Percentiles rank a stretch among this genome's conserved stretches.
phyloP scores from a whole-genome alignment of 2,797 vertebrate species.

The Chelonia mydas region DNA sequence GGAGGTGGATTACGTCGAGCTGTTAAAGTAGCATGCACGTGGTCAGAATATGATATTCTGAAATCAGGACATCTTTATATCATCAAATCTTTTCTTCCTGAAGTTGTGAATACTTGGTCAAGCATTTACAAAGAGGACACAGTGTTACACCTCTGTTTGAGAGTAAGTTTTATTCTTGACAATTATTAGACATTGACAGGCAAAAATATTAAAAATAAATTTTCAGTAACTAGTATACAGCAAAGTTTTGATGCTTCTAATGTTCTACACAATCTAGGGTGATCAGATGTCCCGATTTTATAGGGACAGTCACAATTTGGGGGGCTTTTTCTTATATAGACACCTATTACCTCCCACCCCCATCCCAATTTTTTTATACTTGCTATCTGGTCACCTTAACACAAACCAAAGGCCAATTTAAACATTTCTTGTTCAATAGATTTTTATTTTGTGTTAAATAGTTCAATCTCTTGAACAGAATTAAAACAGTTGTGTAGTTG shows the following conservation, averaged over 20 bases:
- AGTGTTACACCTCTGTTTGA: constrained; percentile 97
- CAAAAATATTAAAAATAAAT: not conserved
- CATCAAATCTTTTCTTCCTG: constrained; percentile 97
- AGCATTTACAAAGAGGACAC: constrained; percentile 98
- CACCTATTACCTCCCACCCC: no score
- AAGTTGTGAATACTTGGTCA: constrained; percentile 97
- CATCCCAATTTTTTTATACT: no score
- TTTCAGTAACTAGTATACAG: not conserved
- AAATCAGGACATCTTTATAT: constrained; percentile 97
- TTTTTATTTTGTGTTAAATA: not conserved
- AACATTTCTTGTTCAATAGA: not conserved
- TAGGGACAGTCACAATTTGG: no score
- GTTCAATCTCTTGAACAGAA: not conserved
- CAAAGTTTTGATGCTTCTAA: fast-evolving
- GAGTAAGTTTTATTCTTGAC: constrained; percentile 84
- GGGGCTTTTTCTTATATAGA: no score
- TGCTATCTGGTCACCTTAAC: no score
- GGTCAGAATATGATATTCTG: constrained; percentile 97
- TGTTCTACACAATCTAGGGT: not conserved
- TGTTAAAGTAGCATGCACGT: constrained; percentile 97
- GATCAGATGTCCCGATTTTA: no score
- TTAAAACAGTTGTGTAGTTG: not conserved
- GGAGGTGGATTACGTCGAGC: constrained; percentile 95
- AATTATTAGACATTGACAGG: not conserved
- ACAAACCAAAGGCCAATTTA: not conserved